phyloP scores from a whole-genome alignment of 2,888 invertebrate species.

The Conchocele bisecta region DNA sequence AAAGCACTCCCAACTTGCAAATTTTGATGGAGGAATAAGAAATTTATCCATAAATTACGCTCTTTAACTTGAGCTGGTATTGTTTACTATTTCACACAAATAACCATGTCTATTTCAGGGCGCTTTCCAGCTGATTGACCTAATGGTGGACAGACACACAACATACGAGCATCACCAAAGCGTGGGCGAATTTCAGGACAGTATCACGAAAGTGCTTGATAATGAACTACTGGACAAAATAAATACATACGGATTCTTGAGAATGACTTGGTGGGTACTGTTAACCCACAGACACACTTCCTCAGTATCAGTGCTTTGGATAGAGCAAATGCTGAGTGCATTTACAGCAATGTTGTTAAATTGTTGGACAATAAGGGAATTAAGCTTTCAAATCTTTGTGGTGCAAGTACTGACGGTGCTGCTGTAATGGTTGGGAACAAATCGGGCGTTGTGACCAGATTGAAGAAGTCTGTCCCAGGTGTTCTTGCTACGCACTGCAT shows the following conservation, averaged over 20 bases:
- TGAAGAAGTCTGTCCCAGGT: constrained; percentile 35
- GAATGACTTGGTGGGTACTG: constrained; percentile 1
- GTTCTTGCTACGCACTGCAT: constrained; percentile 53
- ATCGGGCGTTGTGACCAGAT: constrained; percentile 46
- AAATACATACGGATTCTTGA: constrained; percentile 22
- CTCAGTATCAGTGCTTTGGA: constrained; percentile 9
- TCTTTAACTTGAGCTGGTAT: too few relatives aligned
- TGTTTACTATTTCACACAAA: too few relatives aligned
- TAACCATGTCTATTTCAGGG: constrained; percentile 6
- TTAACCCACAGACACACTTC: constrained; percentile 15
- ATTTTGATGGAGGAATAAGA: too few relatives aligned
- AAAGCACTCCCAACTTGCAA: too few relatives aligned
- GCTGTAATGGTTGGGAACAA: constrained; percentile 46
- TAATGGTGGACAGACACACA: too few relatives aligned
- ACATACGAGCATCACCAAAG: too few relatives aligned
- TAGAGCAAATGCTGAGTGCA: constrained; percentile 30
- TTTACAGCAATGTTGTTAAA: constrained; percentile 3
- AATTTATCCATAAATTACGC: too few relatives aligned
- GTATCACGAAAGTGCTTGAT: too few relatives aligned
- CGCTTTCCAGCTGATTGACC: too few relatives aligned
- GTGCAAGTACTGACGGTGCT: constrained; percentile 43
- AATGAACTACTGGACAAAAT: too few relatives aligned
- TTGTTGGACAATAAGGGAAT: constrained; percentile 15
- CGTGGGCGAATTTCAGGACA: too few relatives aligned
- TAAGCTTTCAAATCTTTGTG: constrained; percentile 26